Conservation (phyloP, 2,888 invertebrate genomes). For the Gisinianus flammeolus region DNA sequence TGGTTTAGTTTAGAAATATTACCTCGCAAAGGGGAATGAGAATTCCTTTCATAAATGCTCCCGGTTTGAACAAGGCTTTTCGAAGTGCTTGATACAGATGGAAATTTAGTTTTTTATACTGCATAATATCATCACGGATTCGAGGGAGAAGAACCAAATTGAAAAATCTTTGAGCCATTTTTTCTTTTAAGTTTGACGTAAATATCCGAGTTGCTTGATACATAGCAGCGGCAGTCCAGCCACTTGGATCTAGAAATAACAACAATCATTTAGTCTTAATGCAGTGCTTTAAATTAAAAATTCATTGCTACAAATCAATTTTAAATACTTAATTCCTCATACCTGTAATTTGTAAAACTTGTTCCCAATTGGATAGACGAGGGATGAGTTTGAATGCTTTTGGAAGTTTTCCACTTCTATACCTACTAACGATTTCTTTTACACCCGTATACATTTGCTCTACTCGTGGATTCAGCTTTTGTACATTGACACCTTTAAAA, state of each 20-base stretch:
- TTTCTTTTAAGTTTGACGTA: slow-evolving; percentile 93
- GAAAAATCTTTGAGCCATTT: slow-evolving; percentile 95
- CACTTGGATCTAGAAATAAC: slow-evolving; percentile 89
- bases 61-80: slow-evolving; percentile 94
- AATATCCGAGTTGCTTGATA: slow-evolving; percentile 95
- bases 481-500: slow-evolving; percentile 70
- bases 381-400: slow-evolving; percentile 98
- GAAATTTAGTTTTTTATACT: slow-evolving; percentile 93
- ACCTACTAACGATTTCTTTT: slow-evolving; percentile 81
- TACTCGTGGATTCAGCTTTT: slow-evolving; percentile 82
- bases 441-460: slow-evolving; percentile 90
- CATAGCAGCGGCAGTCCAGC: slow-evolving; percentile 98
- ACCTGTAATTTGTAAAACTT: slow-evolving; percentile 79
- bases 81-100: slow-evolving; percentile 93
- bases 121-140: slow-evolving; percentile 91
- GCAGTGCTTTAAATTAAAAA: background rate
- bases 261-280: slow-evolving; percentile 60
- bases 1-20: too few species aligned
- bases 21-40: slow-evolving; percentile 70
- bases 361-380: slow-evolving; percentile 91
- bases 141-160: slow-evolving; percentile 91
- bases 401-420: slow-evolving; percentile 94
- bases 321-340: slow-evolving; percentile 34
- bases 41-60: slow-evolving; percentile 95
- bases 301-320: slow-evolving; percentile 22